phyloP scores from a whole-genome alignment of 2,797 vertebrate genomes.

The Synanceia verrucosa region DNA sequence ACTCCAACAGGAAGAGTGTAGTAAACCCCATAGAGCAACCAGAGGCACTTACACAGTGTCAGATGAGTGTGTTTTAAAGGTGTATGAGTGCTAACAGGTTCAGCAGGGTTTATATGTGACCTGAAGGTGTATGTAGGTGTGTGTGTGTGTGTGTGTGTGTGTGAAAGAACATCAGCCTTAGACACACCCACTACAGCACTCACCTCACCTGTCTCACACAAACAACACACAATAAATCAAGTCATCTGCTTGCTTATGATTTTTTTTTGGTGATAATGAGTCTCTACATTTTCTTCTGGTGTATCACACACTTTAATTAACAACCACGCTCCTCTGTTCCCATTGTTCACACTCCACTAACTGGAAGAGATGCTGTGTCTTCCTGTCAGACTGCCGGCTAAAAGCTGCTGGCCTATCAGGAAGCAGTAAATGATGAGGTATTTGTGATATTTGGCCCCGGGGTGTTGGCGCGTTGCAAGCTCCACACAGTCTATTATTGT shows the following conservation, averaged over 20 bases:
- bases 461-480: slow-evolving; percentile 18
- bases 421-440: slow-evolving; percentile 18
- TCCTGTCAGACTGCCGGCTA: slow-evolving; percentile 23
- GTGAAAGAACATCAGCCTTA: slow-evolving; percentile 9
- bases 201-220: slow-evolving; percentile 15
- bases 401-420: not conserved
- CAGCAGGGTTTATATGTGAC: slow-evolving; percentile 47
- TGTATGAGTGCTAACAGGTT: slow-evolving; percentile 55
- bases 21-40: not conserved
- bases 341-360: not conserved
- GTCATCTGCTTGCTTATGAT: not conserved
- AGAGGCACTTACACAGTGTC: not conserved
- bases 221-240: not conserved
- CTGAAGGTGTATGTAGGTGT: slow-evolving; percentile 26
- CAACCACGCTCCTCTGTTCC: not conserved
- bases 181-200: slow-evolving; percentile 61
- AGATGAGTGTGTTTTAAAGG: slow-evolving; percentile 22
- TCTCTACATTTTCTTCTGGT: not conserved
- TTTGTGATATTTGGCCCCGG: slow-evolving; percentile 47
- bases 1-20: not conserved
- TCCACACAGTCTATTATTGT: slow-evolving; percentile 33
- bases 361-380: slow-evolving; percentile 5
- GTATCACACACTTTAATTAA: not conserved
- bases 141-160: slow-evolving; percentile 1
- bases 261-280: not conserved